phyloP scores from a whole-genome alignment of 2,113 vertebrate species.

The Dunckerocampus dactyliophorus region DNA sequence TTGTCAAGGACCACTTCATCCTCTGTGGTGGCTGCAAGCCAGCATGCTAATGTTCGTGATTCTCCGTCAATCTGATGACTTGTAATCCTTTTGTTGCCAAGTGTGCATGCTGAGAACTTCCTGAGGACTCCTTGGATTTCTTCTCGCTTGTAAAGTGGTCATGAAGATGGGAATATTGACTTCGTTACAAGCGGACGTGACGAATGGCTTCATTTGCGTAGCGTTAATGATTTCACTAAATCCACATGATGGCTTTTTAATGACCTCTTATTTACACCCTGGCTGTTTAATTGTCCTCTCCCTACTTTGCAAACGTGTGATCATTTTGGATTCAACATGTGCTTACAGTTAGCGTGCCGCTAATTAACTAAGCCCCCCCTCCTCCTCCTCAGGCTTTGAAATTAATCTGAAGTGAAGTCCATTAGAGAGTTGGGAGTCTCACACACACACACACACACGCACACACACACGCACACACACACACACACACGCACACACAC shows the following conservation, averaged over 20 bases:
- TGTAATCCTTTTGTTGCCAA: too few species aligned
- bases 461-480: not conserved
- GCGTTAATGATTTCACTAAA: constrained; percentile 22
- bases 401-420: constrained; percentile 56
- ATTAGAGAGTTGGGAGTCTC: constrained; percentile 39
- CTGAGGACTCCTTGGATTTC: too few species aligned
- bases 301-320: constrained; percentile 27
- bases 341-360: constrained; percentile 39
- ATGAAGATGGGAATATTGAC: not conserved
- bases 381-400: constrained; percentile 35
- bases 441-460: not conserved
- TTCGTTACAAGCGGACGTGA: not conserved
- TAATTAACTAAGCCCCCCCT: constrained; percentile 39
- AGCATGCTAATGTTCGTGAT: too few species aligned
- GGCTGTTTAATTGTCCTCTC: constrained; percentile 28
- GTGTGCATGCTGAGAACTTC: too few species aligned
- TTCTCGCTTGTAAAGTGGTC: too few species aligned
- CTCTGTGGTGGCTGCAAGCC: too few species aligned
- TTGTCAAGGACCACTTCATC: not conserved
- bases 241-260: constrained; percentile 29
- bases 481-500: not conserved
- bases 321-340: constrained; percentile 48
- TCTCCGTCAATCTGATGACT: too few species aligned
- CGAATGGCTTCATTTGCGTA: constrained; percentile 5
- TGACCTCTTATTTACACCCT: constrained; percentile 28